Evolutionary conservation across 2,888 invertebrate species (phyloP), one percentile per base, ranked within the genome.

Genomic region (Polydrusus pterygomalis): DNA sequence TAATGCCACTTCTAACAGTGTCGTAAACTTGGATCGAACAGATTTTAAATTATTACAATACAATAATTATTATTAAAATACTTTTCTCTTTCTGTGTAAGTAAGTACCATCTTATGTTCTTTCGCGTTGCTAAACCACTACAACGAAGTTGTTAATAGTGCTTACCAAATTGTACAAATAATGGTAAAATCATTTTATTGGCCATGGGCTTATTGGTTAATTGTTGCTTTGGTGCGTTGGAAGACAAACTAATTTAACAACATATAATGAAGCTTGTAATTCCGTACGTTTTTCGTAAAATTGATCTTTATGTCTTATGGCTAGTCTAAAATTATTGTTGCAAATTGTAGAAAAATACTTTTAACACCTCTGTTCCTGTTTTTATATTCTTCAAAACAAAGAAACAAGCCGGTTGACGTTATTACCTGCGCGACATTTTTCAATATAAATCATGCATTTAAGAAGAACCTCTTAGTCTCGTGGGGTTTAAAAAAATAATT

Each of bases 401-500:
- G 11, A 54, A 34, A 34, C 15, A 15, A 15, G 34, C n/a, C 56
- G 8, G 13, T 34, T 56, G 15, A 34, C 15, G 2, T 34, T 9
- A 9, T 10, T 63, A 47, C 47, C 43, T 47, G 43, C 9, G 15
- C 10, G 15, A 15, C 30, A 25, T 45, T 15, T 38, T 45, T 63
- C 20, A 63, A 9, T 25, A 45, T 45, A 25, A 20, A 56, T 75
- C 34, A 64, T 60, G 56, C 49, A 45, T 25, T n/a, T 9, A 51
- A 34, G n/a, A 70, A 67, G 54, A 56, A 74, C 60, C 43, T 77
- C 73, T 70, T 38, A 76, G 63, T 56, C 77, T 64, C 70, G 13
- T 30, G 77, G 68, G 77, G 70, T 63, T 60, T 67, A 73, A 68
- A 70, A n/a, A 76, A 74, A 76, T 73, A 64, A 67, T 74, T 72